Evolutionary conservation across 2,797 vertebrate species (phyloP).

Genomic region (Mormyrops boulengeri): DNA sequence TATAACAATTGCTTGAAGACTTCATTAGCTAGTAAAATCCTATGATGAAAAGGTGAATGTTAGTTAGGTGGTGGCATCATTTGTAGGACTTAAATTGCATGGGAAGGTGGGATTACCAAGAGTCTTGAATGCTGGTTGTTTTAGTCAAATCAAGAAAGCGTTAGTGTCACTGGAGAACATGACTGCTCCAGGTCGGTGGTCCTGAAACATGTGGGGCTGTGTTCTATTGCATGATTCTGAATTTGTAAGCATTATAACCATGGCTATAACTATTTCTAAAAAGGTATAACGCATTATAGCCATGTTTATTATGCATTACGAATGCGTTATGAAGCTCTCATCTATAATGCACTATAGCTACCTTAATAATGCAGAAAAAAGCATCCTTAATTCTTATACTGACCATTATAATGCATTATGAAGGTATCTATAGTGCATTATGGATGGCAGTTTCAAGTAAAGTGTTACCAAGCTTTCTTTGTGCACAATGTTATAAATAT

Average conservation of each 20-base stretch:
- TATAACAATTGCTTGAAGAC: neutral
- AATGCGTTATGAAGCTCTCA: neutral
- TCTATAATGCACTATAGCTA: neutral
- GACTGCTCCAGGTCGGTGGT: neutral
- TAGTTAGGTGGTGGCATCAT: neutral
- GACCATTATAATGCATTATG: neutral
- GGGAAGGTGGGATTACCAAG: neutral
- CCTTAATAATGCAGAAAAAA: too few species aligned
- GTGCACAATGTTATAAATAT: neutral
- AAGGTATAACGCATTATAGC: neutral
- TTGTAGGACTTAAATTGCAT: neutral
- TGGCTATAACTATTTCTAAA: neutral
- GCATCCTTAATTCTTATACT: too few species aligned
- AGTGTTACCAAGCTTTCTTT: neutral
- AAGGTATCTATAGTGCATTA: neutral
- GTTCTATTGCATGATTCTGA: neutral
- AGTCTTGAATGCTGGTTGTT: neutral
- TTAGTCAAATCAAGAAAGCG: neutral
- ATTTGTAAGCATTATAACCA: neutral
- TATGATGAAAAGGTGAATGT: neutral
- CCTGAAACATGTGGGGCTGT: neutral
- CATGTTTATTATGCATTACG: neutral
- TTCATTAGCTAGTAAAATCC: neutral
- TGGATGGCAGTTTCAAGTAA: neutral
- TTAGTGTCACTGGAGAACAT: neutral